phyloP scores from a whole-genome alignment of 2,888 invertebrate species.

The Bombylius major region DNA sequence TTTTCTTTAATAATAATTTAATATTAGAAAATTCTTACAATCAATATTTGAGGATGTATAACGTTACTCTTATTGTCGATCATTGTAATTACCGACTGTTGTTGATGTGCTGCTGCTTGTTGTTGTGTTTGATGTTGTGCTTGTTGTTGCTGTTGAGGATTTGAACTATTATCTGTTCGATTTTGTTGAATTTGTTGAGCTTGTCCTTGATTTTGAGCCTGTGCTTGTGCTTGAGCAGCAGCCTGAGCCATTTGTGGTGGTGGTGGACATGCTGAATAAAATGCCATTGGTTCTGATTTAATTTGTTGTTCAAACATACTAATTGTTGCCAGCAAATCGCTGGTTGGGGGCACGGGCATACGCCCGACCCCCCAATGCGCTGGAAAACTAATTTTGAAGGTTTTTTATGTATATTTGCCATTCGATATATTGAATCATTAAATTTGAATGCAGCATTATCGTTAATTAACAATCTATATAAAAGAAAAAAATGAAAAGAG shows the following conservation, averaged over 20 bases:
- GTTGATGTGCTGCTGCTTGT: conserved; percentile 40
- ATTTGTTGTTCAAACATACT: conserved; percentile 60
- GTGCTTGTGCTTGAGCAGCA: conserved; percentile 13
- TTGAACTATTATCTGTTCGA: conserved; percentile 19
- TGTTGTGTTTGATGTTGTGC: conserved; percentile 36
- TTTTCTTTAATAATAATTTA: neutral
- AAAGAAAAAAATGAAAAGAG: neutral
- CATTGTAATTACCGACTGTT: conserved; percentile 31
- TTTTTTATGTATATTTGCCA: conserved; percentile 9
- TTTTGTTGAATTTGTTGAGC: conserved; percentile 21
- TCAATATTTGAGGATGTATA: conserved; percentile 26
- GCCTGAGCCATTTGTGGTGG: conserved; percentile 21
- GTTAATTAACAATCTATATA: neutral
- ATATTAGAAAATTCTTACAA: conserved; percentile 14
- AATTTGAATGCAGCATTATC: conserved; percentile 4
- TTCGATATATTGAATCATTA: conserved; percentile 7
- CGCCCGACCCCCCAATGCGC: conserved; percentile 50
- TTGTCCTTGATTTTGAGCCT: conserved; percentile 24
- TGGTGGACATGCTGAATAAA: conserved; percentile 36
- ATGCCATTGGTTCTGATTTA: conserved; percentile 58
- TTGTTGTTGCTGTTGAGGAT: conserved; percentile 24
- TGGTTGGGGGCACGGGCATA: conserved; percentile 49
- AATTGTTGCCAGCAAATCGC: conserved; percentile 49
- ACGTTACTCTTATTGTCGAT: conserved; percentile 33
- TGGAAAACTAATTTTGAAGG: conserved; percentile 45